Conservation (phyloP, 2,888 invertebrate species). For the Drosophila sordidula region DNA sequence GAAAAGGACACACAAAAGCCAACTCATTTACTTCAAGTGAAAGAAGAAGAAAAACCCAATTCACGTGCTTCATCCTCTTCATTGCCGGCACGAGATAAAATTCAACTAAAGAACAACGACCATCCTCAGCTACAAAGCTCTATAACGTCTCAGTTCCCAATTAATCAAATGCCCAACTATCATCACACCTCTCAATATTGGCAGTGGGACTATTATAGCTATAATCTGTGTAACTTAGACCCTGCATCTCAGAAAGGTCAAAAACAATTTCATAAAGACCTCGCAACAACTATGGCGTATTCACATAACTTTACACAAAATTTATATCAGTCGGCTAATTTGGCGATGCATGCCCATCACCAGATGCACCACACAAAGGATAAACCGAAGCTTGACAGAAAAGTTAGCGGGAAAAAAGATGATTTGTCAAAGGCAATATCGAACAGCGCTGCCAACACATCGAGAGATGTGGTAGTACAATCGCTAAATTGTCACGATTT, state of each 20-base stretch:
- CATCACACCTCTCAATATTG: slow-evolving; percentile 89
- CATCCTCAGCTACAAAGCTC: slow-evolving; percentile 78
- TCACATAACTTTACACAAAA: slow-evolving; percentile 84
- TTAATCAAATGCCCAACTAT: slow-evolving; percentile 89
- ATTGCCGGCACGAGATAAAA: slow-evolving; percentile 69
- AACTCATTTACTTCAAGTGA: slow-evolving; percentile 71
- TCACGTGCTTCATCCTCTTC: slow-evolving; percentile 35
- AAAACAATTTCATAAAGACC: slow-evolving; percentile 86
- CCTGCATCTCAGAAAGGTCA: slow-evolving; percentile 87
- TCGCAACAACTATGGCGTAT: slow-evolving; percentile 85
- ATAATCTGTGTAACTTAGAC: slow-evolving; percentile 87
- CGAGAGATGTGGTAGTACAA: slow-evolving; percentile 57
- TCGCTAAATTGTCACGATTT: slow-evolving; percentile 65
- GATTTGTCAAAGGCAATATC: slow-evolving; percentile 66
- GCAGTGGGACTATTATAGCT: slow-evolving; percentile 88
- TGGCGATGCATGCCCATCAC: slow-evolving; percentile 84
- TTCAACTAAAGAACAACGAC: slow-evolving; percentile 72
- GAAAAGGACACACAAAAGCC: slow-evolving; percentile 54
- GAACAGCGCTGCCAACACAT: slow-evolving; percentile 27
- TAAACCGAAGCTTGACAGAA: slow-evolving; percentile 80
- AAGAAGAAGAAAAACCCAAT: slow-evolving; percentile 77
- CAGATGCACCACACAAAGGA: slow-evolving; percentile 82
- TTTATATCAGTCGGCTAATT: slow-evolving; percentile 82
- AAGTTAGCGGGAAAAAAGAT: slow-evolving; percentile 81
- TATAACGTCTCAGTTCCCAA: slow-evolving; percentile 87